These are phyloP conservation scores for Callitettix versicolor DNA, from an alignment of 1,140 invertebrate genomes.

Conservation along the genomic window DNA sequence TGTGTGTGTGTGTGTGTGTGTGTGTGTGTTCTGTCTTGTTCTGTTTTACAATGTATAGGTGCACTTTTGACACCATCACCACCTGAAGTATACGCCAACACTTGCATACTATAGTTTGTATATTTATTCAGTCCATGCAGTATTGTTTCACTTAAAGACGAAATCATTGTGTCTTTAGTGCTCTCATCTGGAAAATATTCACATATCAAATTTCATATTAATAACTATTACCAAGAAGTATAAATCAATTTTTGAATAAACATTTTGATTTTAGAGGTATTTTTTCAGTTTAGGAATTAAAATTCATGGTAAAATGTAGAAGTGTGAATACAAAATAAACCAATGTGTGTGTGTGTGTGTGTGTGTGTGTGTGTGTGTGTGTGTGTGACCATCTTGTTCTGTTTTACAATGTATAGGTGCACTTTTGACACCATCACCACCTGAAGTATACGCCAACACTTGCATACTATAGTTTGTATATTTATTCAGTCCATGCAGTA, in stretches of 20 bases:
- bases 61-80: constrained; percentile 88
- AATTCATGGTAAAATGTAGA: no score
- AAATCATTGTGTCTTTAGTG: constrained; percentile 82
- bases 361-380: no score
- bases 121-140: constrained; percentile 86
- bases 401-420: constrained; percentile 86
- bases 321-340: no score
- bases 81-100: constrained; percentile 85
- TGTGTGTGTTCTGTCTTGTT: constrained; percentile 73
- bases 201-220: neutral
- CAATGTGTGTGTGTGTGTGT: no score
- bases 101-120: constrained; percentile 95
- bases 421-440: constrained; percentile 89
- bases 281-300: no score
- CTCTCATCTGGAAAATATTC: constrained; percentile 60
- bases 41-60: constrained; percentile 87
- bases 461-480: constrained; percentile 97
- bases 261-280: no score
- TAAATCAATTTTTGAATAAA: neutral
- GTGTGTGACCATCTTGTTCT: constrained; percentile 92
- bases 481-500: constrained; percentile 83
- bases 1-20: no score
- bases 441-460: constrained; percentile 86
- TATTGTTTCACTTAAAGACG: constrained; percentile 83
- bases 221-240: neutral